Base-by-base conservation (phyloP, 2,113 vertebrate genomes). In the Cochlearius cochlearius region DNA sequence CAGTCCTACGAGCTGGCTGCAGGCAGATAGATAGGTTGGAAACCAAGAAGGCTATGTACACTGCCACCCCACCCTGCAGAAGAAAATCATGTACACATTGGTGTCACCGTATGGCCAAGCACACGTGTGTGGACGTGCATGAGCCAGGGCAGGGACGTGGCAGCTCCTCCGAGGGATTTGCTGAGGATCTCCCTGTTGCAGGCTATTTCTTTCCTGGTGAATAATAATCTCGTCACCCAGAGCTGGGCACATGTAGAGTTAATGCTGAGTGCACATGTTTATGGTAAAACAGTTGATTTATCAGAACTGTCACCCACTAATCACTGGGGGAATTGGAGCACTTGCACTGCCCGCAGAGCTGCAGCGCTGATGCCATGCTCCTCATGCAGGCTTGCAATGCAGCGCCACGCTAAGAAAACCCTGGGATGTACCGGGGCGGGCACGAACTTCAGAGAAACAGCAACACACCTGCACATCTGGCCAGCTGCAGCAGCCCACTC, bases 271-370 rank as follows among this genome's bases (percentile, higher is more conserved):
- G 38, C 68, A 76, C 56, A 52, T 63, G 38, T 93, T 94, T 82
- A 55, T 91, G 88, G 66, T 78, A 60, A 91, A 96, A 43, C 69
- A 74, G 88, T 88, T 93, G 95, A 86, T 95, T 96, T 93, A 96
- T 96, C 84, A 91, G 84, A 86, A 45, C 91, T 91, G 93, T 91
- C 93, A 91, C 84, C 87, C 75, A 82, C 88, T 78, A 91, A 93
- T 94, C 32, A 16, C 88, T 74, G 88, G 64, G 79, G 71, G 87
- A 55, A 81, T 55, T 69, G 93, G 69, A 88, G 84, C 79, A 41
- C 83, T 91, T 14, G 0, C 26, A 7, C 75, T 94, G 64, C 88
- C 74, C 75, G 63, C 39, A 53, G 84, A 80, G 91, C 79, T 85
- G 78, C 81, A 75, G 81, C 2, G 0, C 47, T 67, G 38, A 75